Evolutionary conservation across 2,888 invertebrate species (phyloP).

Genomic region (Coenonympha arcania): DNA sequence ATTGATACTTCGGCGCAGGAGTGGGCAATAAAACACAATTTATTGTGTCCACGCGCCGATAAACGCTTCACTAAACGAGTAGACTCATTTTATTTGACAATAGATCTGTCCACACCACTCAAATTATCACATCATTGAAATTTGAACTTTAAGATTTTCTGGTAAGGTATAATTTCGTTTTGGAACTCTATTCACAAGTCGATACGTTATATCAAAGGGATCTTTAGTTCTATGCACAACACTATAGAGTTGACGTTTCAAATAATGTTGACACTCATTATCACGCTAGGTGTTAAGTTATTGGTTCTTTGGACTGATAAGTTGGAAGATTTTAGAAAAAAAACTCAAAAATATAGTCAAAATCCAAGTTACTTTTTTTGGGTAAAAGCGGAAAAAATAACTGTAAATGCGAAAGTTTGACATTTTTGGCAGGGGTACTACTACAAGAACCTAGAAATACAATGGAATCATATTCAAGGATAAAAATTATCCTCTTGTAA

Average conservation of each 20-base stretch:
- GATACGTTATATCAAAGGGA: not conserved
- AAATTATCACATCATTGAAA: not conserved
- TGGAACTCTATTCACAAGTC: not conserved
- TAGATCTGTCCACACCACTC: conserved; percentile 12
- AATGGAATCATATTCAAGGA: too few species aligned
- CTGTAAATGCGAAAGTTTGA: too few species aligned
- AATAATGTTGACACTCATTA: conserved; percentile 32
- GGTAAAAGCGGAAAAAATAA: too few species aligned
- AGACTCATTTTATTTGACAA: conserved; percentile 35
- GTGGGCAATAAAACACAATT: conserved; percentile 60
- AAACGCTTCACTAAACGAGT: conserved; percentile 42
- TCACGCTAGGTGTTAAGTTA: conserved; percentile 49
- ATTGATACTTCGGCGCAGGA: conserved; percentile 29
- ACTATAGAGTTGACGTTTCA: conserved; percentile 9
- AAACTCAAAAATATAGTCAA: too few species aligned
- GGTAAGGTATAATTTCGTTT: not conserved
- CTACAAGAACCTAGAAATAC: too few species aligned
- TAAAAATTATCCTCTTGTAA: too few species aligned
- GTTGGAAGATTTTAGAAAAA: conserved; percentile 20
- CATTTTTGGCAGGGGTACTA: too few species aligned
- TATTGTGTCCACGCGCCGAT: conserved; percentile 57
- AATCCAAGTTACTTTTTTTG: too few species aligned
- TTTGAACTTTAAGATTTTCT: not conserved
- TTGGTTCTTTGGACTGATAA: conserved; percentile 38
- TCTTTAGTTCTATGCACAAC: not conserved